phyloP scores from a whole-genome alignment of 2,797 vertebrate species.

The Ptychobarbus kaznakovi region DNA sequence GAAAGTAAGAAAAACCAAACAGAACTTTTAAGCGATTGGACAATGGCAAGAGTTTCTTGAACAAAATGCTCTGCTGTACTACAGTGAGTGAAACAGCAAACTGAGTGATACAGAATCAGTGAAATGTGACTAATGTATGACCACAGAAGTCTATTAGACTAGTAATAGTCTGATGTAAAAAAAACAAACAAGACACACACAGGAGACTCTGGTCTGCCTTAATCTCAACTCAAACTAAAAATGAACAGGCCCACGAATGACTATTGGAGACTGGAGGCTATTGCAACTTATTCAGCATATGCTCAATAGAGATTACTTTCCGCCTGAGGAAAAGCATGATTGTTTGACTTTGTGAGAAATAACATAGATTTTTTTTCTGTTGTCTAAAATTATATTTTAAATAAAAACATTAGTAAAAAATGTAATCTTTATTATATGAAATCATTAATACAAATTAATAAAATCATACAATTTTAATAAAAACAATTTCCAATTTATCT shows the following conservation, averaged over 20 bases:
- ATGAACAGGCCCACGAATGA: neutral
- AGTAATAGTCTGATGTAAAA: constrained; percentile 4
- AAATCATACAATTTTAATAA: no score
- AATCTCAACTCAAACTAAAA: constrained; percentile 9
- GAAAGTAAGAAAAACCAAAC: constrained; percentile 12
- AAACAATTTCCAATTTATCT: no score
- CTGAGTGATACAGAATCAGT: constrained; percentile 9
- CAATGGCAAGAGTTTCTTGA: constrained; percentile 34
- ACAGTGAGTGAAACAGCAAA: neutral
- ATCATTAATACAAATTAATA: neutral
- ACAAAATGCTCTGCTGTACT: neutral
- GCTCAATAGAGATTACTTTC: constrained; percentile 1
- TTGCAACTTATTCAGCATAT: constrained; percentile 19
- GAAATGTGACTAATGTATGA: constrained; percentile 9
- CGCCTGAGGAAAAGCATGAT: neutral
- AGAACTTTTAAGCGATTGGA: neutral
- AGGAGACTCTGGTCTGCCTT: constrained; percentile 3
- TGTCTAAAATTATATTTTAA: neutral
- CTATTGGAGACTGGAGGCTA: constrained; percentile 23
- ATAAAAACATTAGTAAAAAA: neutral
- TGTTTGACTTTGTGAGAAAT: constrained; percentile 1
- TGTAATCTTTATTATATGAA: neutral
- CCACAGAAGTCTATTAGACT: neutral
- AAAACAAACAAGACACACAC: neutral
- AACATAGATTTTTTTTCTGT: neutral